Conservation (phyloP, 2,113 vertebrate genomes). For the Pelusios castaneus region DNA sequence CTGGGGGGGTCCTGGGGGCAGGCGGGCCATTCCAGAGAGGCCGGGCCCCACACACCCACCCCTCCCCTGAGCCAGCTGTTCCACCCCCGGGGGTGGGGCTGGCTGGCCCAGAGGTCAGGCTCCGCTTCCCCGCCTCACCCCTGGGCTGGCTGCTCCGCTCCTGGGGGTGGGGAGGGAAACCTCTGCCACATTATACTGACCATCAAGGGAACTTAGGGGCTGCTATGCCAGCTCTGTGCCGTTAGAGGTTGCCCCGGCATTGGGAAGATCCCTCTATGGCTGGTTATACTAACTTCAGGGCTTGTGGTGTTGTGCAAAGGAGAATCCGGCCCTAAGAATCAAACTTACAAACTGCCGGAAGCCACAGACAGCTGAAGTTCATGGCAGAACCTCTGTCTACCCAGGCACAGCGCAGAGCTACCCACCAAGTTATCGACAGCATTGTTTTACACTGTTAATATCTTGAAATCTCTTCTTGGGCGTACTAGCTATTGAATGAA, state of each 20-base stretch:
- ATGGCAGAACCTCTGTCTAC: neutral
- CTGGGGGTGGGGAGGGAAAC: no score
- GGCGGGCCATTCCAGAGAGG: no score
- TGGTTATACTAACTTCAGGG: neutral
- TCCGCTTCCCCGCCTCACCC: no score
- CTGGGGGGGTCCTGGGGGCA: no score
- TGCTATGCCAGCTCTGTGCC: neutral
- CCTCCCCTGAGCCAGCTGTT: no score
- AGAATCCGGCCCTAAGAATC: neutral
- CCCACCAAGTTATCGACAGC: neutral
- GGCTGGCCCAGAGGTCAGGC: no score
- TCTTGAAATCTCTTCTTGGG: slow-evolving; percentile 29
- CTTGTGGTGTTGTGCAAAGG: neutral
- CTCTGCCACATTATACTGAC: neutral
- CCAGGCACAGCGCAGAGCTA: neutral
- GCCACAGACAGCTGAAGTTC: neutral
- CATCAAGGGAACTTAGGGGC: neutral
- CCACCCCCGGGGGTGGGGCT: no score
- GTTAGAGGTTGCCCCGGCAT: neutral
- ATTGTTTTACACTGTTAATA: slow-evolving; percentile 19
- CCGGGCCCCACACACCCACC: no score
- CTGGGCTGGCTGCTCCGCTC: no score
- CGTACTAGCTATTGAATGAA: neutral
- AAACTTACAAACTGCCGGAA: neutral
- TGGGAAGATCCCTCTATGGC: neutral